Conservation (phyloP, 2,797 vertebrate genomes). For the Labeo calbasu region DNA sequence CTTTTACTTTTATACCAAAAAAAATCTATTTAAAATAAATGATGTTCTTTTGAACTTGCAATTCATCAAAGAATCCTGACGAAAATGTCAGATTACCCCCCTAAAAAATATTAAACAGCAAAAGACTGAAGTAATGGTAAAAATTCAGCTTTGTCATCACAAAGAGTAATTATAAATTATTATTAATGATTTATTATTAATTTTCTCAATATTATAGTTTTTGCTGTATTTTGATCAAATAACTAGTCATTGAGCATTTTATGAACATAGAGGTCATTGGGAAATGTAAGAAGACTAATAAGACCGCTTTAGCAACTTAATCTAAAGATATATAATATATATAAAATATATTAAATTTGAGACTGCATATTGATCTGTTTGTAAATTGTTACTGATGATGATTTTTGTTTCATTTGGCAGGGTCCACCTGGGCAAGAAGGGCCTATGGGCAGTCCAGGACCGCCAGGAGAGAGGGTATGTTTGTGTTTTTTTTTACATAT, state of each 20-base stretch:
- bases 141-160: too few species aligned
- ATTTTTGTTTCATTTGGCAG: conserved; percentile 67
- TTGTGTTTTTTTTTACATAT: not conserved
- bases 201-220: too few species aligned
- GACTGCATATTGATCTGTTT: not conserved
- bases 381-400: not conserved
- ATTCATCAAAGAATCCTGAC: not conserved
- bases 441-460: conserved; percentile 72
- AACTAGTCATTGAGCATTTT: too few species aligned
- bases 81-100: not conserved
- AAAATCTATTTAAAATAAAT: not conserved
- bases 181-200: too few species aligned
- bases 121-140: too few species aligned
- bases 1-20: too few species aligned
- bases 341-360: too few species aligned
- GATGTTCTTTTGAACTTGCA: not conserved
- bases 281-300: too few species aligned
- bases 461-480: conserved; percentile 81
- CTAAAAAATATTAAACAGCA: not conserved
- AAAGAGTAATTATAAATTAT: too few species aligned
- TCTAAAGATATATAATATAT: too few species aligned
- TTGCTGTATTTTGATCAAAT: not conserved
- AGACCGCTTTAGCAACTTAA: too few species aligned
- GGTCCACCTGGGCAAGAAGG: conserved; percentile 79
- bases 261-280: too few species aligned